These are phyloP conservation scores for Climacteris rufus DNA, from an alignment of 2,113 vertebrate species.

Conservation along the genomic window DNA sequence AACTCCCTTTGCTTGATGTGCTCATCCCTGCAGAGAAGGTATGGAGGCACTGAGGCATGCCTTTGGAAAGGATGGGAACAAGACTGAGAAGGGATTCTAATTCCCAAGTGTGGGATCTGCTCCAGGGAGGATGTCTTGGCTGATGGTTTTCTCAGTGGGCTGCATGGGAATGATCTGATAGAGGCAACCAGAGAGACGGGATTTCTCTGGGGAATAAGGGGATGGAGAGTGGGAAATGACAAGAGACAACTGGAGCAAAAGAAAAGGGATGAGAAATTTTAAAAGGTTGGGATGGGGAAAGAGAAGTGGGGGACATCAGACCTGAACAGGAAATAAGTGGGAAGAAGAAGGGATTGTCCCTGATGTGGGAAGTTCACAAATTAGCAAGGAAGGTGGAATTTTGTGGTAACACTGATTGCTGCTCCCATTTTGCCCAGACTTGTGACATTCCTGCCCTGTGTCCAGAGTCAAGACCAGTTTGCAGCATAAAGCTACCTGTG, in stretches of 20 bases:
- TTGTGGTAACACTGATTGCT: background rate
- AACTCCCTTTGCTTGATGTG: background rate
- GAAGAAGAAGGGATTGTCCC: background rate
- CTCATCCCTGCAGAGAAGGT: background rate
- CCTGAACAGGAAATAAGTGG: background rate
- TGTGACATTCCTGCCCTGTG: background rate
- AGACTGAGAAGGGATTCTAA: background rate
- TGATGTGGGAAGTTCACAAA: rapidly evolving
- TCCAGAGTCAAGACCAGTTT: background rate
- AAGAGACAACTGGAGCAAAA: background rate
- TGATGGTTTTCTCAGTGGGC: background rate
- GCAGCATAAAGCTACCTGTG: background rate
- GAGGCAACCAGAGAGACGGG: background rate
- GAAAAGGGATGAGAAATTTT: background rate
- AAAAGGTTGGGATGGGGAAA: background rate
- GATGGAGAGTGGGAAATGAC: background rate
- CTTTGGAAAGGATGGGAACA: background rate
- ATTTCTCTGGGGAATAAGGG: background rate
- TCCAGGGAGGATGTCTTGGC: background rate
- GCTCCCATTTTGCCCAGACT: background rate
- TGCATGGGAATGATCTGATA: background rate
- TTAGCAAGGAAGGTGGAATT: background rate
- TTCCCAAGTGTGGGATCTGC: background rate
- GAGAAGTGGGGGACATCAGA: rapidly evolving
- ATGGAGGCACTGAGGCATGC: background rate